Percentiles rank a stretch among this genome's conserved stretches.
phyloP scores from a whole-genome alignment of 1,140 invertebrate species.

The Gryllus bimaculatus region DNA sequence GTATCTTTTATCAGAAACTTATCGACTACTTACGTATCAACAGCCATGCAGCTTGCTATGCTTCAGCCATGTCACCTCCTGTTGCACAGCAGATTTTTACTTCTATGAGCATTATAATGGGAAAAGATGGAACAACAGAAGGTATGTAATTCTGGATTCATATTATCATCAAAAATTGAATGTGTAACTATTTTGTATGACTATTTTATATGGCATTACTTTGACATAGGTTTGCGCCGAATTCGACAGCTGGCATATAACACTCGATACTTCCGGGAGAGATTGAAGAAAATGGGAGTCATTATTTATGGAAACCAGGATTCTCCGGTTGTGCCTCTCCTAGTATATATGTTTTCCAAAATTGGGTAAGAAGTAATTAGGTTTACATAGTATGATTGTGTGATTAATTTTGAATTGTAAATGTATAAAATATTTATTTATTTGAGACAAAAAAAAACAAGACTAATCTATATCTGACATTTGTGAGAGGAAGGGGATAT shows the following conservation, averaged over 20 bases:
- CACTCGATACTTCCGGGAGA: conserved; percentile 76
- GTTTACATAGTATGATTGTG: background rate
- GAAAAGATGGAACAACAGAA: conserved; percentile 65
- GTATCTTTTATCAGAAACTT: conserved; percentile 48
- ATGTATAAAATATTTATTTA: background rate
- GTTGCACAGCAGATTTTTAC: conserved; percentile 85
- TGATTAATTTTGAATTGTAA: background rate
- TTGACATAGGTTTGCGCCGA: conserved; percentile 47
- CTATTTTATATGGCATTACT: background rate
- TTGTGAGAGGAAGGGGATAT: background rate
- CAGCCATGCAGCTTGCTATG: conserved; percentile 82
- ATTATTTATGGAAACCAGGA: conserved; percentile 94
- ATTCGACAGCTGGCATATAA: conserved; percentile 73
- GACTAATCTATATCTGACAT: background rate
- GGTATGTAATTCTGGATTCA: conserved; percentile 35
- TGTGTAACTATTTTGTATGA: background rate
- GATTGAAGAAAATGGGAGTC: conserved; percentile 83
- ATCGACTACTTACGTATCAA: conserved; percentile 69
- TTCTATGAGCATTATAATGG: conserved; percentile 83
- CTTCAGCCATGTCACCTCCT: conserved; percentile 79
- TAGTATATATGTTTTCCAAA: conserved; percentile 91
- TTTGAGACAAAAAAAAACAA: background rate
- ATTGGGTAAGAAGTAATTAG: conserved; percentile 55
- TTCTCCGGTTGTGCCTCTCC: conserved; percentile 91
- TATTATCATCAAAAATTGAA: background rate